These are phyloP conservation scores for Eupithecia subumbrata DNA, from an alignment of 2,888 invertebrate species.

Conservation along the genomic window DNA sequence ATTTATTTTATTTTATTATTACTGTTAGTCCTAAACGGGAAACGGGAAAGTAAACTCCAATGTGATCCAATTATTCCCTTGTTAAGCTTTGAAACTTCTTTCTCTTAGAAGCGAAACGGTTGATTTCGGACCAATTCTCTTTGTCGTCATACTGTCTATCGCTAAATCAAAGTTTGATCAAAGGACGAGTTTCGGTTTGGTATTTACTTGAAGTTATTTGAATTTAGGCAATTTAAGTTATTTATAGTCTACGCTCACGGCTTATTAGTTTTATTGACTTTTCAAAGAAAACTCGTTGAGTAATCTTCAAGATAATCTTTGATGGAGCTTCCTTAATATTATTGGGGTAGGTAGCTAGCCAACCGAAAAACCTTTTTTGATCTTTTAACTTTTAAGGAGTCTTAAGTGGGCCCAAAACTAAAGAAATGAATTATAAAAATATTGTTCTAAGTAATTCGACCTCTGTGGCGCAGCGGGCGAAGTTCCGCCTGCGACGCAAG, in stretches of 20 bases:
- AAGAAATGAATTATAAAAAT: too few relatives aligned
- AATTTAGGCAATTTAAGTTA: conserved; percentile 31
- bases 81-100: conserved; percentile 47
- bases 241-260: conserved; percentile 25
- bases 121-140: conserved; percentile 34
- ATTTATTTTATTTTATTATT: too few relatives aligned
- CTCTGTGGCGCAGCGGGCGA: too few relatives aligned
- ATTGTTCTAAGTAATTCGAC: too few relatives aligned
- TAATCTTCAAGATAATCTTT: neutral
- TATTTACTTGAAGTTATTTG: conserved; percentile 29
- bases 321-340: neutral
- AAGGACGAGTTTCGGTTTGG: conserved; percentile 25
- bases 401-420: too few relatives aligned
- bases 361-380: neutral
- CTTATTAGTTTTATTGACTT: conserved; percentile 31
- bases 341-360: too few relatives aligned
- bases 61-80: conserved; percentile 26
- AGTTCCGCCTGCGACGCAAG: too few relatives aligned
- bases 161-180: conserved; percentile 24
- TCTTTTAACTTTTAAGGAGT: too few relatives aligned
- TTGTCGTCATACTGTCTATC: conserved; percentile 32
- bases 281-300: neutral
- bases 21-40: too few relatives aligned
- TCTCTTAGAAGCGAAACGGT: conserved; percentile 14
- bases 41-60: neutral